phyloP scores from a whole-genome alignment of 2,888 invertebrate genomes.

The Halictus ligatus region DNA sequence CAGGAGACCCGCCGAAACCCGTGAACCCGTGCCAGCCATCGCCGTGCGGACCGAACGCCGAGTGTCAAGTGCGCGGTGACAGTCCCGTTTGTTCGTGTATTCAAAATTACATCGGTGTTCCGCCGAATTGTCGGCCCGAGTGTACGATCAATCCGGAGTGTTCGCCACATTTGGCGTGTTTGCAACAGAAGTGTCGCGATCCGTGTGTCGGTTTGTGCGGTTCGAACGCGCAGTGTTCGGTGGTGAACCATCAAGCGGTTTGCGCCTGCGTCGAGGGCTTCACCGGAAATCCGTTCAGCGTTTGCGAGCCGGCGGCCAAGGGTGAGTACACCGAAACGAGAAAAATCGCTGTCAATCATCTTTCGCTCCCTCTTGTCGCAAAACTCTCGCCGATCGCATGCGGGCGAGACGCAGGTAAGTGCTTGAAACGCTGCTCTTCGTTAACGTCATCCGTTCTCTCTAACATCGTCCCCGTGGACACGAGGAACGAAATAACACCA shows the following conservation, averaged over 20 bases:
- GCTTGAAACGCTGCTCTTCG: slow-evolving; percentile 63
- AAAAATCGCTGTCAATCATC: neutral
- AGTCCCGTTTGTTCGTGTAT: slow-evolving; percentile 87
- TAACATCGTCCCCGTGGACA: slow-evolving; percentile 15
- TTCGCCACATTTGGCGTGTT: slow-evolving; percentile 85
- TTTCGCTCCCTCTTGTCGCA: slow-evolving; percentile 3
- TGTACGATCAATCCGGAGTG: slow-evolving; percentile 87
- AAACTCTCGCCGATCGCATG: slow-evolving; percentile 63
- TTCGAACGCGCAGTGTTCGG: slow-evolving; percentile 85
- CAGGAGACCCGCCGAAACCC: slow-evolving; percentile 69
- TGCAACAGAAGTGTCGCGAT: slow-evolving; percentile 87
- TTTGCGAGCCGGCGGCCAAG: slow-evolving; percentile 80
- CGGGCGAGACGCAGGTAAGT: slow-evolving; percentile 73
- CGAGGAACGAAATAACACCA: neutral
- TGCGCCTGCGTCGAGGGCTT: slow-evolving; percentile 86
- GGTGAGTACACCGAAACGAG: slow-evolving; percentile 71
- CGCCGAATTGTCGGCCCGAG: slow-evolving; percentile 87
- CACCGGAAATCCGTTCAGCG: slow-evolving; percentile 86
- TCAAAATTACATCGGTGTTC: slow-evolving; percentile 86
- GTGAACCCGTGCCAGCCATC: slow-evolving; percentile 86
- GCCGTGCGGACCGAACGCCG: slow-evolving; percentile 86
- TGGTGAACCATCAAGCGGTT: slow-evolving; percentile 87
- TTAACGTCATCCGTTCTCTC: neutral
- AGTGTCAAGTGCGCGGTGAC: slow-evolving; percentile 86
- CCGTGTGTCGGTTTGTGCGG: slow-evolving; percentile 87